A percentile compares a stretch with the other conserved stretches of the same genome.
Conservation (phyloP, 1,140 invertebrate genomes). For the Drosophila obscura region DNA sequence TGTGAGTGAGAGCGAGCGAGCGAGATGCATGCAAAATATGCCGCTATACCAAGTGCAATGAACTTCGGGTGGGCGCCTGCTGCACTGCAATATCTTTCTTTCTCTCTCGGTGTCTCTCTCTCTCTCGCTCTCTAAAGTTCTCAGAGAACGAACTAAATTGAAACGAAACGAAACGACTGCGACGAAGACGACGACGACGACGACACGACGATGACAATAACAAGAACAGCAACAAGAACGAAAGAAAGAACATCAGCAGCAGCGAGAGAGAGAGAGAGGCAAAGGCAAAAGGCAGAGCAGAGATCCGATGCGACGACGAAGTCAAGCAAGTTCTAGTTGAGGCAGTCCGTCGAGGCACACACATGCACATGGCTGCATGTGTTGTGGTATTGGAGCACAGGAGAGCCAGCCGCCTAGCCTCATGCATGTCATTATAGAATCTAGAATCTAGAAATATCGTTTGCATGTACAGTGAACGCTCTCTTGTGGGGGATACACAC, state of each 20-base stretch:
- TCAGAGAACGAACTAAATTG: conserved; percentile 8
- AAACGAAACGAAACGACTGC: conserved; percentile 19
- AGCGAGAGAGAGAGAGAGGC: conserved; percentile 1
- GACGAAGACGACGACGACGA: conserved; percentile 3
- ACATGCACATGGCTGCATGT: neutral
- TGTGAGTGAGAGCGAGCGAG: conserved; percentile 12
- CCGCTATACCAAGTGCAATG: conserved; percentile 78
- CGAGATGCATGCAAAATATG: conserved; percentile 74
- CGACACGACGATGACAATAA: conserved; percentile 23
- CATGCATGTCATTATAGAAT: conserved; percentile 50
- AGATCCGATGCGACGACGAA: conserved; percentile 44
- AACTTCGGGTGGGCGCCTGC: conserved; percentile 56
- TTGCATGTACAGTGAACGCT: conserved; percentile 13
- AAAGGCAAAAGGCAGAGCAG: conserved; percentile 15
- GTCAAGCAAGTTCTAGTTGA: conserved; percentile 82
- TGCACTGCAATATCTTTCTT: conserved; percentile 13
- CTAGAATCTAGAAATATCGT: conserved; percentile 48
- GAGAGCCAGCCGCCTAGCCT: neutral
- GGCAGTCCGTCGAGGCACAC: conserved; percentile 47
- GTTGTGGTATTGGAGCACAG: neutral
- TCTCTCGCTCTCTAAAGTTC: conserved; percentile 7
- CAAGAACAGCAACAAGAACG: neutral
- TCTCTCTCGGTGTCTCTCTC: neutral
- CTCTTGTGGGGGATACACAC: neutral
- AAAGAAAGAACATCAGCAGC: conserved; percentile 8